These are phyloP conservation scores for Apodemia zela DNA, from an alignment of 2,888 invertebrate species.

Conservation along the genomic window DNA sequence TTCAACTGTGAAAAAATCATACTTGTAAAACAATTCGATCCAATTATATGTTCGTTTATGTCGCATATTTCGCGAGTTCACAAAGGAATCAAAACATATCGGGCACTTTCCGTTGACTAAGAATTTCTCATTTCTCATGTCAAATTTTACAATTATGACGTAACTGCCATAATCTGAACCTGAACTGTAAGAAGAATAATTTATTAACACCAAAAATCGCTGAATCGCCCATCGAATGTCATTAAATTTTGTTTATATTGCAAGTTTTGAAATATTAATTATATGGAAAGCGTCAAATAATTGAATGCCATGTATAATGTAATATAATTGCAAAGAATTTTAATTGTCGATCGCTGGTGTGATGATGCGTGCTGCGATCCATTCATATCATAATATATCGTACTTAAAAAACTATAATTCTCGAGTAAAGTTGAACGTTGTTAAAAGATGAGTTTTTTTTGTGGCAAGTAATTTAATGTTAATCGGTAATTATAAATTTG, in stretches of 20 bases:
- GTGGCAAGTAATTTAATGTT: constrained; percentile 12
- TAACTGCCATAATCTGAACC: neutral
- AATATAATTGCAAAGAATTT: constrained; percentile 57
- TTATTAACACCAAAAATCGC: neutral
- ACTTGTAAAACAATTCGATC: too few relatives aligned
- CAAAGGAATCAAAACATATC: too few relatives aligned
- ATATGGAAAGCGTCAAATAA: constrained; percentile 40
- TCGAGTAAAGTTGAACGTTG: constrained; percentile 10
- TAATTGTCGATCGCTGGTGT: constrained; percentile 55
- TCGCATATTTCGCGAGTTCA: too few relatives aligned
- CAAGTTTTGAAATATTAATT: constrained; percentile 28
- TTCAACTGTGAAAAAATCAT: too few relatives aligned
- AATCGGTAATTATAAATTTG: constrained; percentile 16
- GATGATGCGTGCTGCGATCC: constrained; percentile 38
- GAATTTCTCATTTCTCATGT: too few relatives aligned
- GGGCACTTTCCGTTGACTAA: too few relatives aligned
- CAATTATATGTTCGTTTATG: too few relatives aligned
- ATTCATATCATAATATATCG: constrained; percentile 18
- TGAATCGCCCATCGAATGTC: neutral
- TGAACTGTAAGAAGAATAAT: neutral
- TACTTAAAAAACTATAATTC: constrained; percentile 14
- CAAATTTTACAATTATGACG: neutral
- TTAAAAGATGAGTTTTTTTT: constrained; percentile 12
- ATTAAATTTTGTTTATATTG: neutral
- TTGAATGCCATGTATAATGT: constrained; percentile 51